A percentile compares a stretch with the other conserved stretches of the same genome.
phyloP scores from a whole-genome alignment of 2,797 vertebrate species.

The Poeciliopsis presidionis region DNA sequence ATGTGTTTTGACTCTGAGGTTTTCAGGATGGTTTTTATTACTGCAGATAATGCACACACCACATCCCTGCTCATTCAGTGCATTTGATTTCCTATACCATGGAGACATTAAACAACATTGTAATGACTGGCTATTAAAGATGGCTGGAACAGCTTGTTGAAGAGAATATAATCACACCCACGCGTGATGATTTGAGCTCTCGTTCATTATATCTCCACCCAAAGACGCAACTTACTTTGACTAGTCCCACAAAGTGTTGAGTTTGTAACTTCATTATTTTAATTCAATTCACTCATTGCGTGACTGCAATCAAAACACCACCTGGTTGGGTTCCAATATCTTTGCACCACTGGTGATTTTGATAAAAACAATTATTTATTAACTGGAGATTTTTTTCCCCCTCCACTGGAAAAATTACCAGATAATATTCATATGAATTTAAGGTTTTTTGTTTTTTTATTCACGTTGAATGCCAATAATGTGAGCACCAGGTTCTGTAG shows the following conservation, averaged over 20 bases:
- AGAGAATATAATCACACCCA: neutral
- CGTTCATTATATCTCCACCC: neutral
- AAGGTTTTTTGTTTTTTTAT: neutral
- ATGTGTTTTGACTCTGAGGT: neutral
- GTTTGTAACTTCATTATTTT: neutral
- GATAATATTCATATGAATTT: neutral
- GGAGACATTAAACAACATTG: neutral
- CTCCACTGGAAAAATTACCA: neutral
- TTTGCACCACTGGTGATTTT: neutral
- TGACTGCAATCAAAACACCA: neutral
- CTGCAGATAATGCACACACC: neutral
- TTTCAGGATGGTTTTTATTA: neutral
- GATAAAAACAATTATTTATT: neutral
- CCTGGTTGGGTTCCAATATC: neutral
- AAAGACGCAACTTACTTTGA: neutral
- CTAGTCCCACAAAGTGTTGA: neutral
- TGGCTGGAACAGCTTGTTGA: neutral
- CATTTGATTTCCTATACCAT: neutral
- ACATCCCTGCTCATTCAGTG: neutral
- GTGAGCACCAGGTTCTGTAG: neutral
- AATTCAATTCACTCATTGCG: neutral
- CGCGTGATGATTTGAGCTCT: neutral
- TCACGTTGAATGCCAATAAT: neutral
- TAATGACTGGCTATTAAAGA: neutral
- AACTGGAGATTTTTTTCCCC: neutral